These are phyloP conservation scores for Alexandromys fortis DNA, from an alignment of 2,113 vertebrate species.

Conservation along the genomic window DNA sequence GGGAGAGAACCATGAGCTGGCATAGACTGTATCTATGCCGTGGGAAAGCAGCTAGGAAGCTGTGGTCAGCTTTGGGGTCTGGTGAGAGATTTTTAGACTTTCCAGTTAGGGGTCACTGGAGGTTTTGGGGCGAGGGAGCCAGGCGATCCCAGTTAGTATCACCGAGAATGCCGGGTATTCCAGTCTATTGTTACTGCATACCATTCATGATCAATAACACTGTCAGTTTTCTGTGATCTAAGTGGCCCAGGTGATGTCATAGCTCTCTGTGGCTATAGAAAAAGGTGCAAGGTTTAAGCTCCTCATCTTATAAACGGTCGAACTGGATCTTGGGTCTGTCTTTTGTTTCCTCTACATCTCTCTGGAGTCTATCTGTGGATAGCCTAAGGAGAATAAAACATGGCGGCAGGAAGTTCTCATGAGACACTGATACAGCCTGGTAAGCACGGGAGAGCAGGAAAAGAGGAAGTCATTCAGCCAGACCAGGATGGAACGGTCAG, in stretches of 20 bases:
- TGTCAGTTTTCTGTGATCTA: neutral
- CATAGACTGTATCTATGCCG: no score
- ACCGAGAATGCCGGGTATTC: rapidly evolving
- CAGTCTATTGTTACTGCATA: neutral
- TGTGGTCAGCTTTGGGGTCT: no score
- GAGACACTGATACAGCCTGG: neutral
- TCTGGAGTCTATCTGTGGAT: neutral
- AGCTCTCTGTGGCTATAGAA: neutral
- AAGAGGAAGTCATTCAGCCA: neutral
- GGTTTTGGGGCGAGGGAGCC: neutral
- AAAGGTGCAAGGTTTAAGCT: neutral
- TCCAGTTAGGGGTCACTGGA: neutral
- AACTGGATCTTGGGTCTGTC: neutral
- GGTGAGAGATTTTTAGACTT: neutral
- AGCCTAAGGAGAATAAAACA: neutral
- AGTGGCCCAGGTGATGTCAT: neutral
- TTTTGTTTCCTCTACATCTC: neutral
- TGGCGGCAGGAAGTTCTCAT: neutral
- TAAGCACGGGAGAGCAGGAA: neutral
- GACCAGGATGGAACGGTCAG: neutral
- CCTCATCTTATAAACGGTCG: neutral
- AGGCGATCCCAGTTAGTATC: neutral
- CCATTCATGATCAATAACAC: neutral
- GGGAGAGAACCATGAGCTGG: neutral
- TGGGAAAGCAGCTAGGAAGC: neutral